Base-by-base conservation (phyloP, 2,113 vertebrate species). In the Sinocyclocheilus grahami region DNA sequence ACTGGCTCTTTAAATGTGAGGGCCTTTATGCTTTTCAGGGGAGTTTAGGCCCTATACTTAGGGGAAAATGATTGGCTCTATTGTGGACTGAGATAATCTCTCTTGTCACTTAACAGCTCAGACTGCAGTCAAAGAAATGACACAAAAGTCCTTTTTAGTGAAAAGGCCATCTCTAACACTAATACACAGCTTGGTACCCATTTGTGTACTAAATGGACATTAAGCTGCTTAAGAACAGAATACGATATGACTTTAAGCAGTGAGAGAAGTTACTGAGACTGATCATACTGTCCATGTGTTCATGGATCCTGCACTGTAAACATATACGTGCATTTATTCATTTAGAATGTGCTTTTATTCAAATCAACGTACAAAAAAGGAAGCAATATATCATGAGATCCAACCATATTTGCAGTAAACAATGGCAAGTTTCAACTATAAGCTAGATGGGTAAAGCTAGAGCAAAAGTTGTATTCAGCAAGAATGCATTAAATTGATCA, bases 11-110 rank as follows among this genome's bases (percentile, higher is more conserved):
- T 60, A 63, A 90, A 85, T 86, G 82, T 84, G 84, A 84, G 48
- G 76, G n/a, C 76, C 90, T 92, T 92, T 91, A 91, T 92, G 83
- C 86, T 85, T 79, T 79, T 69, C 83, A 85, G 82, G 83, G 80
- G 65, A 81, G 87, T 83, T 87, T 85, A 87, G 87, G 86, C 83
- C 76, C 55, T 77, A 72, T 84, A 83, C 91, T 88, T 87, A 69
- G 65, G 84, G 87, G 85, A 89, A 90, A 90, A 90, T 88, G 83
- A 85, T 87, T 89, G 63, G 86, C 85, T 62, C 88, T 89, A 87
- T 90, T 90, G 51, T 91, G 24, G 74, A 63, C 18, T 37, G 58
- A 88, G 86, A 86, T 90, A 88, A 91, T 92, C 88, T 86, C 88
- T 86, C 58, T 84, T 78, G 87, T 88, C 87, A 89, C 90, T 88